Evolutionary conservation across 2,888 invertebrate genomes (phyloP), one percentile per base, ranked within the genome.

Genomic region (Beris morrisii): DNA sequence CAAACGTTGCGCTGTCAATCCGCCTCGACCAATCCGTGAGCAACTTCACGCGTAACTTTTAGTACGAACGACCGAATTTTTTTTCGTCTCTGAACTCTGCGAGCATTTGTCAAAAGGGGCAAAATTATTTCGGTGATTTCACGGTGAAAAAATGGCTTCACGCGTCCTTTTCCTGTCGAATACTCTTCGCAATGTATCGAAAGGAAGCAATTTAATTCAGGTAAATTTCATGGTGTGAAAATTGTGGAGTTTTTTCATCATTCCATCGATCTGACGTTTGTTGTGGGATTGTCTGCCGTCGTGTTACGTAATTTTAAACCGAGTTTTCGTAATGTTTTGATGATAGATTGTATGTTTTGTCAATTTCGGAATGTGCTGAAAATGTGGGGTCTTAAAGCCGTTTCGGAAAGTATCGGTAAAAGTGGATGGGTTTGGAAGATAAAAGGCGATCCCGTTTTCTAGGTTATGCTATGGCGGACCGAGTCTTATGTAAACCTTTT

Each of bases 141-240:
- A 7, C 9, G 15, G 30, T 7, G 66, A 69, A 75, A 75, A 69
- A 69, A 80, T 80, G 80, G 80, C 80, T 72, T 75, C 79, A 74
- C 79, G 80, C 72, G 78, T 80, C 66, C 73, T 80, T 67, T 73
- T 73, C 70, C 73, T 78, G 72, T 76, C 80, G 69, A 77, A 77
- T 66, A 77, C 76, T 70, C 70, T 80, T 71, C 77, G 78, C 59
- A 71, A 75, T 44, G 71, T 79, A n/a, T 71, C 76, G 58, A 77
- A 76, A 61, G 76, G 77, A 70, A 74, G 74, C 61, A 74, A 74
- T 68, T 64, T 79, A 28, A 72, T 79, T 53, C 79, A 79, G 75
- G 80, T 80, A 65, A 56, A 53, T 12, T 9, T 5, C 4, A 38
- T 22, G 22, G 22, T 22, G 38, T 38, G 38, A 38, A 38, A 6